Evolutionary conservation across 2,113 vertebrate species (phyloP).

Genomic region (Carassius gibelio): DNA sequence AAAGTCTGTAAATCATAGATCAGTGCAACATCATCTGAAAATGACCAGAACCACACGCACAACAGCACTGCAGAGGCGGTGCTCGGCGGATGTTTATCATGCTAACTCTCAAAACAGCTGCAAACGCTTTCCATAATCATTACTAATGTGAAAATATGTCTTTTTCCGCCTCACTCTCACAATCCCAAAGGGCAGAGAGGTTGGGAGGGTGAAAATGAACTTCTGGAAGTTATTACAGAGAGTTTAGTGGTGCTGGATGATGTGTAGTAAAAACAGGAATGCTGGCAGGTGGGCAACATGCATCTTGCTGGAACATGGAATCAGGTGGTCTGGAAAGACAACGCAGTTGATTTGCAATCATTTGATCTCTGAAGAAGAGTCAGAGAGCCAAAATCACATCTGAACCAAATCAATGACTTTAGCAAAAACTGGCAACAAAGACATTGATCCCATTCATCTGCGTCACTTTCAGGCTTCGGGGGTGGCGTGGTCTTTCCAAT

Average conservation of each 20-base stretch:
- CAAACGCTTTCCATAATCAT: constrained; percentile 47
- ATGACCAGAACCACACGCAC: not conserved
- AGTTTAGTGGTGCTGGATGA: constrained; percentile 23
- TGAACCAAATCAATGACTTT: constrained; percentile 12
- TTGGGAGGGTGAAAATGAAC: constrained; percentile 25
- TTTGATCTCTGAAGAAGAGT: not conserved
- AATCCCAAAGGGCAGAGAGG: constrained; percentile 24
- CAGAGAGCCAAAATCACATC: not conserved
- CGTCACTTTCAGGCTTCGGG: not conserved
- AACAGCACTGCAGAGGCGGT: not conserved
- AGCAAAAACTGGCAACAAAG: not conserved
- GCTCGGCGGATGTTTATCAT: not conserved
- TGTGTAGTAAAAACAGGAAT: constrained; percentile 21
- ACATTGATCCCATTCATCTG: constrained; percentile 1
- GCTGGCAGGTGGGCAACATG: constrained; percentile 22
- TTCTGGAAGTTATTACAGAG: constrained; percentile 47
- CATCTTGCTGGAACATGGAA: constrained; percentile 9
- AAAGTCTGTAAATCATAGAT: not conserved
- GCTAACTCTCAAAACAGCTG: constrained; percentile 41
- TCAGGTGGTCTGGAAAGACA: constrained; percentile 38
- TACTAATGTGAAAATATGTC: constrained; percentile 43
- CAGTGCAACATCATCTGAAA: not conserved
- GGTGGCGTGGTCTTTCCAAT: not conserved
- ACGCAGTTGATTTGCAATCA: constrained; percentile 15
- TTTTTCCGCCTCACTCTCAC: constrained; percentile 35